These are phyloP conservation scores for Haliclystus octoradiatus DNA, from an alignment of 30 jellyfish, hydroid and myxozoan genomes.

Conservation along the genomic window DNA sequence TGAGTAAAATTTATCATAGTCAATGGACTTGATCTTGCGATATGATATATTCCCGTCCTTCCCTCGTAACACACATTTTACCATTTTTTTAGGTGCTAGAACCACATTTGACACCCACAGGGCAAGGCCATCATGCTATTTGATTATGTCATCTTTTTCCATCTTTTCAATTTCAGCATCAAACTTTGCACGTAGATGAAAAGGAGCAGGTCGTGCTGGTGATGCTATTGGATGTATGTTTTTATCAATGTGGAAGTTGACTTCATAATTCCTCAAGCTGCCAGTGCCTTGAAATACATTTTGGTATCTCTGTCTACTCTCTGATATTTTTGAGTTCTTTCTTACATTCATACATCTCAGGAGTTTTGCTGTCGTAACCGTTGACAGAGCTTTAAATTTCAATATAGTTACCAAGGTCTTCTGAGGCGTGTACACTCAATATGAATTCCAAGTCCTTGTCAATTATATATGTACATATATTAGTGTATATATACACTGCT, in stretches of 20 bases:
- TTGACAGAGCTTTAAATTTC: too few relatives aligned
- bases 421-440: conserved; percentile 25
- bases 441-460: too few relatives aligned
- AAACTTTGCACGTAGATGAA: conserved; percentile 19
- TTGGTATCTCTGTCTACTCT: conserved; percentile 12
- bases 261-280: conserved; percentile 7
- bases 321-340: too few relatives aligned
- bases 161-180: conserved; percentile 21
- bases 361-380: too few relatives aligned
- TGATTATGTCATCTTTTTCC: conserved; percentile 31
- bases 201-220: conserved; percentile 25
- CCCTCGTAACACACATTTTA: conserved; percentile 26
- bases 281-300: conserved; percentile 3
- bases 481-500: too few relatives aligned
- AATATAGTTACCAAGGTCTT: conserved; percentile 13
- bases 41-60: conserved; percentile 14
- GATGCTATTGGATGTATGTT: too few relatives aligned
- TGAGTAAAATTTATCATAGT: too few relatives aligned
- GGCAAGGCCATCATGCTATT: conserved; percentile 31
- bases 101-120: conserved; percentile 52
- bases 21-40: too few relatives aligned
- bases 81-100: conserved; percentile 40
- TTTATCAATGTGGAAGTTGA: conserved; percentile 1
- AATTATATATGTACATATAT: too few relatives aligned
- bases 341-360: too few relatives aligned